A percentile compares a stretch with the other conserved stretches of the same genome.
Evolutionary conservation across 2,888 invertebrate genomes (phyloP).

Genomic region (Hypena proboscidalis): DNA sequence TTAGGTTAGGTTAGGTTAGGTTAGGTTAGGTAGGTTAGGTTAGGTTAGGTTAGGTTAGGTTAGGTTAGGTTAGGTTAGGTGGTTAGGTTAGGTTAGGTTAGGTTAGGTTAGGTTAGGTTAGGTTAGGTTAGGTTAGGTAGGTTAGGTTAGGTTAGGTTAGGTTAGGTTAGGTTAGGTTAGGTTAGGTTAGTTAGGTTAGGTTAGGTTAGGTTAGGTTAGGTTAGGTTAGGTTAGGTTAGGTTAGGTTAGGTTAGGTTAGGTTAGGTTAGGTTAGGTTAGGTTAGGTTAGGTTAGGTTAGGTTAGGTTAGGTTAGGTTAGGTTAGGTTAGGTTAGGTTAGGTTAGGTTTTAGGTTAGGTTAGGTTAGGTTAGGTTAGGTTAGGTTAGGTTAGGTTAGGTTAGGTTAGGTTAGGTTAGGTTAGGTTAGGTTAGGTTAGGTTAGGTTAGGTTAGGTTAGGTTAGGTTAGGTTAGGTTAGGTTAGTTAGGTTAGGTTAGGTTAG

Average conservation of each 20-base stretch:
- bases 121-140: slow-evolving; percentile 25
- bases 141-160: slow-evolving; percentile 9
- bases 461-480: slow-evolving; percentile 8
- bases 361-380: slow-evolving; percentile 9
- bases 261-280: slow-evolving; percentile 28
- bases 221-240: slow-evolving; percentile 33
- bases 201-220: slow-evolving; percentile 33
- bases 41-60: slow-evolving; percentile 6
- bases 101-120: slow-evolving; percentile 33
- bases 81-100: slow-evolving; percentile 33
- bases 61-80: slow-evolving; percentile 34
- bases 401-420: slow-evolving; percentile 34
- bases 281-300: slow-evolving; percentile 34
- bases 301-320: slow-evolving; percentile 32
- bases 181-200: slow-evolving; percentile 30
- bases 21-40: slow-evolving; percentile 16
- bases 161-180: slow-evolving; percentile 21
- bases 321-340: slow-evolving; percentile 22
- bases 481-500: slow-evolving; percentile 28
- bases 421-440: slow-evolving; percentile 27
- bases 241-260: slow-evolving; percentile 24
- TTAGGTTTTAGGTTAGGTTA: slow-evolving; percentile 12
- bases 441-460: slow-evolving; percentile 22
- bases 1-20: too few relatives aligned
- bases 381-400: slow-evolving; percentile 34